Base-by-base conservation (phyloP, 1,140 invertebrate species). In the Lepidurus apus region DNA sequence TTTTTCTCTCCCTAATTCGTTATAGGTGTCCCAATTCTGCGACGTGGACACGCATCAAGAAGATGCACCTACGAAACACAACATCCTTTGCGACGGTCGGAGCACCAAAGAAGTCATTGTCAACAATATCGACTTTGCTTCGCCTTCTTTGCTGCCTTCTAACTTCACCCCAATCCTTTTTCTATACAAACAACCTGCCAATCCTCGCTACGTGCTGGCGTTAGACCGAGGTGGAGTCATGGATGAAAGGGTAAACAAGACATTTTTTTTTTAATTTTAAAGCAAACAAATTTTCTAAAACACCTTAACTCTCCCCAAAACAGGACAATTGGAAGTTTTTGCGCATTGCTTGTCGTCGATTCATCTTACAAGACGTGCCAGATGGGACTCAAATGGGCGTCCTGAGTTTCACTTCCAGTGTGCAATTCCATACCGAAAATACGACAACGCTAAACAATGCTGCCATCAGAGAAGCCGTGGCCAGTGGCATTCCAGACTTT, bases 1-100 rank as follows among this genome's bases (percentile, higher is more conserved):
- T 82, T 73, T n/a, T 5, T n/a, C 7, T 43, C 24, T 43, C 73
- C 42, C 75, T 79, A 53, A 74, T 79, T 74, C 77, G 42, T 82
- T 85, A 26, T 83, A 87, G 81, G 85, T 89, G 0, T 85, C 84
- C 0, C 86, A 88, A 80, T 91, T 91, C 82, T 91, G 90, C 81
- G 89, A 90, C 81, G 85, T 87, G 47, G 84, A 85, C 6, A 88
- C 86, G 77, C 90, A 91, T 82, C 87, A 91, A 82, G 83, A 85
- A 26, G 86, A 87, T 77, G 88, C 89, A 1, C 90, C 90, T 0
- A 91, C 89, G n/a, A 90, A 90, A 82, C 91, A 92, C 45, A 92
- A 92, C 84, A 84, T 87, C 21, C 84, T 91, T 17, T 92, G 91
- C 82, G 83, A 88, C 75, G 86, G 88, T 65, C 84, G 86, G 47